Conservation (phyloP, 2,113 vertebrate genomes). For the Hippocampus abdominalis region DNA sequence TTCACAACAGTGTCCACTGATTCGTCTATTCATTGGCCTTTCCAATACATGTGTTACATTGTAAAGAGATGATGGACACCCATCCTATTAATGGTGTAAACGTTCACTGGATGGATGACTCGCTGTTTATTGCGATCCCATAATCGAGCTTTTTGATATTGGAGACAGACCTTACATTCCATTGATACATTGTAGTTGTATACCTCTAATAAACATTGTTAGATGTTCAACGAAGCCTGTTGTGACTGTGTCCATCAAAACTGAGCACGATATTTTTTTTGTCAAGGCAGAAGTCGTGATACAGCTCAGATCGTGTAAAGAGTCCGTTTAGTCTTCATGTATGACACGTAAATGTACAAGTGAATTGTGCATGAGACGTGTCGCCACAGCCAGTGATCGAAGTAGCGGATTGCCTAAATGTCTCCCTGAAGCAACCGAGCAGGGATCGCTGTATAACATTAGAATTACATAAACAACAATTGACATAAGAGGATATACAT, state of each 20-base stretch:
- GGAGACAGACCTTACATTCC: too few species aligned
- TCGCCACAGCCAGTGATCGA: neutral
- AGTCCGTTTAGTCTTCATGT: neutral
- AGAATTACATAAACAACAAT: too few species aligned
- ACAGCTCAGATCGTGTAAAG: neutral
- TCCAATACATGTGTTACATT: too few species aligned
- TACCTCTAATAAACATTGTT: too few species aligned
- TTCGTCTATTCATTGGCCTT: neutral
- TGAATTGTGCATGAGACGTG: neutral
- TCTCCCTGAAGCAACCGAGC: too few species aligned
- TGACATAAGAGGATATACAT: neutral
- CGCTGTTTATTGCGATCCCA: too few species aligned
- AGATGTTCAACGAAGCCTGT: too few species aligned
- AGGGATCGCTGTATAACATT: neutral
- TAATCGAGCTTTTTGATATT: too few species aligned
- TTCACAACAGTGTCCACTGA: neutral
- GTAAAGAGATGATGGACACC: too few species aligned
- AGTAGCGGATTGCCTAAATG: neutral
- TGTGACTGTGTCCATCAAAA: neutral
- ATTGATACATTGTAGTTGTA: too few species aligned
- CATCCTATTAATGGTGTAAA: too few species aligned
- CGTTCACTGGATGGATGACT: too few species aligned
- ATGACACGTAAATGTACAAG: neutral
- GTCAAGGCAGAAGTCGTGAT: neutral
- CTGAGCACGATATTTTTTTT: neutral